Conservation (phyloP, 2,797 vertebrate genomes). For the Acipenser oxyrinchus region DNA sequence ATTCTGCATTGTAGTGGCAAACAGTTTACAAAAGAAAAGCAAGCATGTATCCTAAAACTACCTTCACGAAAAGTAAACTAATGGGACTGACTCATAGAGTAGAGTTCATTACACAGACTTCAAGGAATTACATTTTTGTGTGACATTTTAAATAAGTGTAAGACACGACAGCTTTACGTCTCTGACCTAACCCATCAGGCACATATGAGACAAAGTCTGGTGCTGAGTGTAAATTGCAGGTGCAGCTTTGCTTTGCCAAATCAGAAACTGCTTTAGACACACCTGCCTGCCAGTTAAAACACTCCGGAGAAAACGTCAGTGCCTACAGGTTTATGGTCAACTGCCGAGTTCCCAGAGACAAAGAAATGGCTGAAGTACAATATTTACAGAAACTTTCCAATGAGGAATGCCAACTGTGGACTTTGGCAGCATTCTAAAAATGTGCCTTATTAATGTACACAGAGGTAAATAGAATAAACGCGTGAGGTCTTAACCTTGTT, state of each 20-base stretch:
- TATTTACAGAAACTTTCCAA: not conserved
- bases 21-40: too few species aligned
- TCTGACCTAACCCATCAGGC: too few species aligned
- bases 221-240: not conserved
- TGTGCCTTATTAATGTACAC: not conserved
- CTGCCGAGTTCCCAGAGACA: not conserved
- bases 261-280: not conserved
- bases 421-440: slow-evolving; percentile 7
- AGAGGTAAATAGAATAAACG: not conserved
- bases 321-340: not conserved
- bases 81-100: too few species aligned
- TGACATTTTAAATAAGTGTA: too few species aligned
- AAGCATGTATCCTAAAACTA: too few species aligned
- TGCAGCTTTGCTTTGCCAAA: not conserved
- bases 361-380: not conserved
- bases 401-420: not conserved
- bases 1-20: too few species aligned
- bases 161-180: too few species aligned
- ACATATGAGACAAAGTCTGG: too few species aligned
- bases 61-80: too few species aligned
- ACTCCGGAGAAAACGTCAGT: not conserved
- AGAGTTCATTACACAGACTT: too few species aligned
- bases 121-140: too few species aligned
- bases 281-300: not conserved
- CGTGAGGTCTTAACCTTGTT: not conserved